phyloP scores from a whole-genome alignment of 2,113 vertebrate genomes.

The Cromileptes altivelis region DNA sequence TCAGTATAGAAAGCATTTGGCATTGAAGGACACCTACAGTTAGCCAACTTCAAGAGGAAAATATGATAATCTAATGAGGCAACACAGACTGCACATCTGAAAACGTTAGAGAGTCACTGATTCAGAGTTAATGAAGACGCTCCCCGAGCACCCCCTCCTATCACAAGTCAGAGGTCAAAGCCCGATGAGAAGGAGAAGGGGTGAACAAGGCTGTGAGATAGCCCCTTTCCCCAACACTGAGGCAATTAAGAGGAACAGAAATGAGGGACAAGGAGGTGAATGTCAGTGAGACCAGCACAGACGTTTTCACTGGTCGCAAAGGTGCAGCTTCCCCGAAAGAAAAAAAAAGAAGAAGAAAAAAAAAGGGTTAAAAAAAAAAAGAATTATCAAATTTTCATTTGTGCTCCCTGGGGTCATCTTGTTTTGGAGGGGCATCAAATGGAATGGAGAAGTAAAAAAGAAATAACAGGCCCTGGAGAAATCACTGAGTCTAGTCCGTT shows the following conservation, averaged over 20 bases:
- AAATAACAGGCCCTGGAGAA: constrained; percentile 90
- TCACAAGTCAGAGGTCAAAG: constrained; percentile 87
- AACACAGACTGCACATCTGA: constrained; percentile 86
- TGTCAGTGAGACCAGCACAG: constrained; percentile 81
- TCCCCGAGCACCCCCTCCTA: constrained; percentile 61
- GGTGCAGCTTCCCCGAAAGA: constrained; percentile 86
- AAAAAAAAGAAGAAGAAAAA: neutral
- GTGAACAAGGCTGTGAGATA: constrained; percentile 79
- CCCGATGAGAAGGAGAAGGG: constrained; percentile 78
- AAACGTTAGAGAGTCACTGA: constrained; percentile 83
- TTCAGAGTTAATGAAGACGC: constrained; percentile 87
- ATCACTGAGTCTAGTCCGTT: constrained; percentile 90
- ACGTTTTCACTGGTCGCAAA: constrained; percentile 86
- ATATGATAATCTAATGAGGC: constrained; percentile 87
- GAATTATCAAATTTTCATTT: constrained; percentile 95
- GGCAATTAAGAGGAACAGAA: constrained; percentile 88
- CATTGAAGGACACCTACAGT: constrained; percentile 22
- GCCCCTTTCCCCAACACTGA: constrained; percentile 71
- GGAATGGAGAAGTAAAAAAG: constrained; percentile 92
- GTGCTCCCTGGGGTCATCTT: constrained; percentile 92
- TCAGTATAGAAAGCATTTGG: constrained; percentile 13
- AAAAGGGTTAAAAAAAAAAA: neutral
- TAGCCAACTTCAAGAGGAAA: constrained; percentile 49
- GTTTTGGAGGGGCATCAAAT: constrained; percentile 98
- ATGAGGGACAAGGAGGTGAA: constrained; percentile 80